Base-by-base conservation (phyloP, 2,113 vertebrate species). In the Capreolus pygargus region DNA sequence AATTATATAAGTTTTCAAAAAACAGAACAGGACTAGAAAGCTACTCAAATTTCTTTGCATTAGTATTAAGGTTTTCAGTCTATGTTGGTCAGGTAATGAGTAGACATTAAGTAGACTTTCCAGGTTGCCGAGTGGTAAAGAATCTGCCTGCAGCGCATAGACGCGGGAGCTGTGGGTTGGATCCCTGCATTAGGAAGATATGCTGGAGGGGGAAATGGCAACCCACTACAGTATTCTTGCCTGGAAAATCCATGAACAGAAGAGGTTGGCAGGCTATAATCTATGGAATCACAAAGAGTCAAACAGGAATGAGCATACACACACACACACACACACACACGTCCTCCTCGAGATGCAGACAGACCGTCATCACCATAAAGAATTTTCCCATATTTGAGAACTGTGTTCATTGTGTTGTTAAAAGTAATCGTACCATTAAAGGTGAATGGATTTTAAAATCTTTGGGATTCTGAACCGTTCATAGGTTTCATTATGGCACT, bases 401-500 rank as follows among this genome's bases (percentile, higher is more conserved):
- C 28, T 55, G 61, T 67, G 43, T 30, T 52, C 39, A 91, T 7
- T 70, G 11, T 47, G 76, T 86, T n/a, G 1, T 52, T 84, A 95
- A 97, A 97, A 30, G 33, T 76, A 89, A 2, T 89, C 0, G 54
- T 21, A 87, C n/a, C 61, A 21, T 45, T 94, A 83, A 96, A 97
- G 21, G 81, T 64, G 39, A 78, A n/a, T 28, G 96, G 12, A 27
- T 54, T 54, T 97, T 95, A 97, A 97, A 97, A 91, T 86, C 58
- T 76, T 50, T 58, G 15, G 27, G 9, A 82, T 95, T 96, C 64
- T 90, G 85, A 97, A 91, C 83, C 95, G 60, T 96, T 98, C 74
- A 58, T 92, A 45, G 23, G 14, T 94, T 94, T 94, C 92, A 96
- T 91, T 95, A 67, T 87, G 76, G 93, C 91, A 98, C 94, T 91